A percentile compares a stretch with the other conserved stretches of the same genome.
Conservation (phyloP, 2,888 invertebrate genomes). For the Cosmia pyralina region DNA sequence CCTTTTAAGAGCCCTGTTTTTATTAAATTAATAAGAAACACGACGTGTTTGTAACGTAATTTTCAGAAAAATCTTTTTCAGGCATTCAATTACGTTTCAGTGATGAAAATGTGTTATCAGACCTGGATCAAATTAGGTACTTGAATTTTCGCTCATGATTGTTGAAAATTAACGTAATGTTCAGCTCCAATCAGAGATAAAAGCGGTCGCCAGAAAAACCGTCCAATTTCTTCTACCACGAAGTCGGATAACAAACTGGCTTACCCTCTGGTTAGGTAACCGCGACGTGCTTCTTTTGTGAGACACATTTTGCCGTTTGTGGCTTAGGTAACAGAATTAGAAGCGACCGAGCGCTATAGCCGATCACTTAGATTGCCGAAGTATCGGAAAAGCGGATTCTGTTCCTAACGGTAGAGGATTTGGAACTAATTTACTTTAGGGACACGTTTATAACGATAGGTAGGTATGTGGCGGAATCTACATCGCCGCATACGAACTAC, state of each 20-base stretch:
- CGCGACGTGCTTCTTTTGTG: constrained; percentile 46
- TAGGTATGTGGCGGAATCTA: too few relatives aligned
- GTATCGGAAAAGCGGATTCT: constrained; percentile 12
- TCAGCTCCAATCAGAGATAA: constrained; percentile 39
- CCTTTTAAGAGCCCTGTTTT: background rate
- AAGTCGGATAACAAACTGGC: constrained; percentile 35
- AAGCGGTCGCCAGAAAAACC: constrained; percentile 23
- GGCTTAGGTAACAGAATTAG: constrained; percentile 35
- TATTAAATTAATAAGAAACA: background rate
- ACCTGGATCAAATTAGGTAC: background rate
- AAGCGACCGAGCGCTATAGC: constrained; percentile 19
- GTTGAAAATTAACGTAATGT: constrained; percentile 37
- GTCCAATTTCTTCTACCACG: constrained; percentile 32
- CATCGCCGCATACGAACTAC: too few relatives aligned
- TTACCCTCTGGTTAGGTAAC: constrained; percentile 34
- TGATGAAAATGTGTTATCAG: background rate
- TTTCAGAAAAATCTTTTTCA: background rate
- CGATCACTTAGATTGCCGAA: constrained; percentile 18
- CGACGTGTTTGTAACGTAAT: background rate
- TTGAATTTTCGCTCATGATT: background rate
- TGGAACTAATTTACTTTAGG: constrained; percentile 11
- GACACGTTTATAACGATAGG: background rate
- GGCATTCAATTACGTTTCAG: background rate
- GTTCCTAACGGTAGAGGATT: background rate
- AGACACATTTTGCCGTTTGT: constrained; percentile 32